These are phyloP conservation scores for Phasianus colchicus DNA, from an alignment of 2,113 vertebrate species.

Conservation along the genomic window DNA sequence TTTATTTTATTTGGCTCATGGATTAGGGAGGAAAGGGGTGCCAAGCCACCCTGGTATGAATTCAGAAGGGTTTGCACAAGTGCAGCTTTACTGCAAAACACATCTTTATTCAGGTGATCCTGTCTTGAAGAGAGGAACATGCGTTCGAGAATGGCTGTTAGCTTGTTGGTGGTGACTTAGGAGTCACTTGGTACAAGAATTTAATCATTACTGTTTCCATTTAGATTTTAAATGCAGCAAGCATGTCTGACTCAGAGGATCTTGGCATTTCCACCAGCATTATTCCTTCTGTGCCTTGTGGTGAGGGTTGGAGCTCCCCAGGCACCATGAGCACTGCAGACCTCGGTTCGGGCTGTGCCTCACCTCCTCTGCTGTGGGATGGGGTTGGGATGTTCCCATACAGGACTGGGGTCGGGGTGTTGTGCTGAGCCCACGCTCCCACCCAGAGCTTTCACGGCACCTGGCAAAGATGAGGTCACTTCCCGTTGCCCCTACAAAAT, in stretches of 20 bases:
- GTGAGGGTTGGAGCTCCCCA: neutral
- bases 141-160: neutral
- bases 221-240: neutral
- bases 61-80: neutral
- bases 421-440: neutral
- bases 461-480: slow-evolving; percentile 15
- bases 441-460: neutral
- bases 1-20: neutral
- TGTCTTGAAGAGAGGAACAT: neutral
- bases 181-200: neutral
- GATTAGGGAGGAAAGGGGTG: neutral
- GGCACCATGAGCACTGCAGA: neutral
- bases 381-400: neutral
- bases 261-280: slow-evolving; percentile 6
- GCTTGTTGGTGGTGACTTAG: neutral
- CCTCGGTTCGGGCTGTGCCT: neutral
- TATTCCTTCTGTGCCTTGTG: neutral
- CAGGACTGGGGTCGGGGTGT: neutral
- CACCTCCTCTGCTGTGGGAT: neutral
- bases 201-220: neutral
- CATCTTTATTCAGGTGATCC: neutral
- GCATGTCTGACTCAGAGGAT: neutral
- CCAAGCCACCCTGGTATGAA: neutral
- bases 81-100: neutral
- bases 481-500: neutral